Conservation (phyloP, 2,888 invertebrate species). For the Trimorus sp. region DNA sequence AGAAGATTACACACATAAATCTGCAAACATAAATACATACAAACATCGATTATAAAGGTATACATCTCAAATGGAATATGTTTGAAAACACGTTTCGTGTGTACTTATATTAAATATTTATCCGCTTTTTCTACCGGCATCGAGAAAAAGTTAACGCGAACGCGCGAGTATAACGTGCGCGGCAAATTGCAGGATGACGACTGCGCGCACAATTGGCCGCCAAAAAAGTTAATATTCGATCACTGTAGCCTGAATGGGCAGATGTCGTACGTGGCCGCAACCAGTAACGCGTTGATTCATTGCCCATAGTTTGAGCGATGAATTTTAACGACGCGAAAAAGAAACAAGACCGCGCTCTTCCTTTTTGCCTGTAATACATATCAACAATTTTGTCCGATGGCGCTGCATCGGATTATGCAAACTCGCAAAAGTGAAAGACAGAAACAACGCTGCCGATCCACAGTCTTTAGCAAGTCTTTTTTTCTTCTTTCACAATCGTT, state of each 20-base stretch:
- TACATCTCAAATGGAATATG: constrained; percentile 27
- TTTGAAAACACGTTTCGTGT: constrained; percentile 36
- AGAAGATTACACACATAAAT: constrained; percentile 53
- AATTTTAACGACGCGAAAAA: constrained; percentile 68
- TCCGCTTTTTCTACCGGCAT: constrained; percentile 1
- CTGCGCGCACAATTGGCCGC: constrained; percentile 46
- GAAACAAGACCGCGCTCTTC: constrained; percentile 60
- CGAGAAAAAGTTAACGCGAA: constrained; percentile 13
- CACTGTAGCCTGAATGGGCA: constrained; percentile 60
- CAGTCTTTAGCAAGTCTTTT: constrained; percentile 24
- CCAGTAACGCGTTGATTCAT: constrained; percentile 69
- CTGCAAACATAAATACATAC: constrained; percentile 39
- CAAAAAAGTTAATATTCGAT: constrained; percentile 69
- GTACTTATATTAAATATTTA: constrained; percentile 21
- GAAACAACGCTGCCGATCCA: not conserved
- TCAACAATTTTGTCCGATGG: constrained; percentile 36
- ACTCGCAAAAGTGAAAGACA: constrained; percentile 42
- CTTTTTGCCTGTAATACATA: constrained; percentile 53
- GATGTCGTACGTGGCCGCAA: constrained; percentile 66
- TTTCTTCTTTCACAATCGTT: constrained; percentile 10
- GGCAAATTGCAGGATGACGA: constrained; percentile 32
- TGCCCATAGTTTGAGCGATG: constrained; percentile 69
- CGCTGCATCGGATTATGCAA: constrained; percentile 38
- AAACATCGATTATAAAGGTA: constrained; percentile 45
- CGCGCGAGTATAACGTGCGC: constrained; percentile 26